Evolutionary conservation across 2,113 vertebrate genomes (phyloP).

Genomic region (Psammodynastes pulverulentus): DNA sequence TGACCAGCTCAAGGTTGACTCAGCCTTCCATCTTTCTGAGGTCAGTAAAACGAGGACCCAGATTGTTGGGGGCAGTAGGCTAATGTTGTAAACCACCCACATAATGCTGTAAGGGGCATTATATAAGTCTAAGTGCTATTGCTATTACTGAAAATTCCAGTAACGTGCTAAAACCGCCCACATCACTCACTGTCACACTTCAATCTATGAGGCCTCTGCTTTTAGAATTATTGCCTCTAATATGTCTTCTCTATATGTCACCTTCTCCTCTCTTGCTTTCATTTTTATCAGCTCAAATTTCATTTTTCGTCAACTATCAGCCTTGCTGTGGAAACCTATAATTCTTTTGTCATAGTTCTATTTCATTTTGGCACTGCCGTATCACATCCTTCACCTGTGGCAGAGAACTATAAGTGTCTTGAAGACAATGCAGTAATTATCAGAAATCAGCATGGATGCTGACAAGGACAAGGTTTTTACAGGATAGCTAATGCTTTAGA

Average conservation of each 20-base stretch:
- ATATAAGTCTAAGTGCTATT: too few relatives aligned
- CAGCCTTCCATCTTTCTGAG: background rate
- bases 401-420: background rate
- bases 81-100: background rate
- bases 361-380: background rate
- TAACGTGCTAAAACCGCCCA: background rate
- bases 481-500: background rate
- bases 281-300: background rate
- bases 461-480: background rate
- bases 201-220: background rate
- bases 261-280: background rate
- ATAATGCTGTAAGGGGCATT: background rate
- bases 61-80: background rate
- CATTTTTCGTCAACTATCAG: background rate
- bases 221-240: background rate
- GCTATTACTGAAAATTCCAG: background rate
- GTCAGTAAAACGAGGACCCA: background rate
- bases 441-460: background rate
- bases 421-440: background rate
- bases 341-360: background rate
- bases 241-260: background rate
- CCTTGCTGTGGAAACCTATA: background rate
- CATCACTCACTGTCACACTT: background rate
- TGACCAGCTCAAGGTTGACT: background rate
- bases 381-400: background rate